Percentiles rank a stretch among this genome's conserved stretches.
Conservation (phyloP, 2,888 invertebrate genomes). For the Caenorhabditis auriculariae region DNA sequence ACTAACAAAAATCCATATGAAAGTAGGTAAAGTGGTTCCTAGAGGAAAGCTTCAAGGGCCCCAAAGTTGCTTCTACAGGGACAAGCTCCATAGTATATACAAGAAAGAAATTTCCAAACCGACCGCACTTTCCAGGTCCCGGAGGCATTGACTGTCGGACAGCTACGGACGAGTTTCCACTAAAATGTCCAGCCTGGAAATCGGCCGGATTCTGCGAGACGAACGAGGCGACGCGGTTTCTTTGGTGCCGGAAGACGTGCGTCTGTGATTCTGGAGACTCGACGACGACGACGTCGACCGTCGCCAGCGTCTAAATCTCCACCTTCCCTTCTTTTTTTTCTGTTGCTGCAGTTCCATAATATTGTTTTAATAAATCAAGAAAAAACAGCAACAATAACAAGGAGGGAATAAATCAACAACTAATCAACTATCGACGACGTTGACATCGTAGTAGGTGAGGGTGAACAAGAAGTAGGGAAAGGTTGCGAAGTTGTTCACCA, state of each 20-base stretch:
- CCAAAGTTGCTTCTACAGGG: no score
- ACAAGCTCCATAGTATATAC: no score
- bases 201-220: constrained; percentile 36
- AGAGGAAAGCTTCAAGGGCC: no score
- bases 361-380: neutral
- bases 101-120: no score
- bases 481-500: constrained; percentile 38
- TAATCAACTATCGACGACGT: constrained; percentile 15
- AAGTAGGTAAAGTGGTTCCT: no score
- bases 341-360: no score
- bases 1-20: no score
- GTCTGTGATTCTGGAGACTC: constrained; percentile 6
- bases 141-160: constrained; percentile 17
- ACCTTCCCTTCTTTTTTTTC: no score
- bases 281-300: constrained; percentile 1
- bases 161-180: constrained; percentile 27
- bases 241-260: constrained; percentile 40
- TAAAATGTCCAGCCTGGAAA: constrained; percentile 34
- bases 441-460: constrained; percentile 32
- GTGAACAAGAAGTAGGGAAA: constrained; percentile 30
- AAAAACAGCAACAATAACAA: neutral
- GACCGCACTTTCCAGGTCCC: no score
- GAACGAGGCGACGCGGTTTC: constrained; percentile 37
- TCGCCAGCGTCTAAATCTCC: no score
- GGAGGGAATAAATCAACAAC: constrained; percentile 3